Evolutionary conservation across 2,888 invertebrate genomes (phyloP), one percentile per base, ranked within the genome.

Genomic region (Enoplolaimus lenunculus): DNA sequence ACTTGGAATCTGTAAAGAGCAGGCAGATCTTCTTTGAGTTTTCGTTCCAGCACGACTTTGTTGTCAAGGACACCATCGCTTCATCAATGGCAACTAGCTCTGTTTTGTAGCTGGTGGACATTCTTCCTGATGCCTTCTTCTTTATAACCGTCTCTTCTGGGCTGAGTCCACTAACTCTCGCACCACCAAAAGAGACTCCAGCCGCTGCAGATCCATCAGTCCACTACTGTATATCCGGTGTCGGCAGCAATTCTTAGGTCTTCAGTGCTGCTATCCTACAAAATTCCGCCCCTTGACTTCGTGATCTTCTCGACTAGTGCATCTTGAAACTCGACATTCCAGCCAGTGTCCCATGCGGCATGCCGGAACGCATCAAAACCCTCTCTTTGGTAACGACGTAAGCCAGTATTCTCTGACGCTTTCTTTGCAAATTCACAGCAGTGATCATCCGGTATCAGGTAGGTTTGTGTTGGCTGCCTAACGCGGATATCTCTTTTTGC

Each of bases 1-100:
- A 45, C 45, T 45, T 45, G 45, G 45, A 45, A 45, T 45, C 45
- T 45, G 45, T 45, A 45, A 45, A 45, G 45, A 45, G 45, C 45
- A 45, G 45, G 45, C 45, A 45, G 45, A 45, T 45, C 21, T 45
- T 45, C 45, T 45, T 45, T 45, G 45, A 45, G 45, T 45, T 45
- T 45, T 45, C 45, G 45, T 45, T 45, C 45, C 45, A 45, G 45
- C 21, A 45, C 45, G 45, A 13, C 45, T 45, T 45, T 45, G 45
- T 21, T 45, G 45, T 21, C 45, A 45, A 45, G 45, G 45, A 45
- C 45, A 21, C 45, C 45, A 45, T 45, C 7, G 45, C 45, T 45
- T 45, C 45, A 45, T 45, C 45, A 21, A 45, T 45, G 45, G 45
- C 45, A 45, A 45, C 45, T 45, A 45, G 45, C 45, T 45, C 45